A percentile compares a stretch with the other conserved stretches of the same genome.
phyloP scores from a whole-genome alignment of 2,113 vertebrate species.

The Phycodurus eques region DNA sequence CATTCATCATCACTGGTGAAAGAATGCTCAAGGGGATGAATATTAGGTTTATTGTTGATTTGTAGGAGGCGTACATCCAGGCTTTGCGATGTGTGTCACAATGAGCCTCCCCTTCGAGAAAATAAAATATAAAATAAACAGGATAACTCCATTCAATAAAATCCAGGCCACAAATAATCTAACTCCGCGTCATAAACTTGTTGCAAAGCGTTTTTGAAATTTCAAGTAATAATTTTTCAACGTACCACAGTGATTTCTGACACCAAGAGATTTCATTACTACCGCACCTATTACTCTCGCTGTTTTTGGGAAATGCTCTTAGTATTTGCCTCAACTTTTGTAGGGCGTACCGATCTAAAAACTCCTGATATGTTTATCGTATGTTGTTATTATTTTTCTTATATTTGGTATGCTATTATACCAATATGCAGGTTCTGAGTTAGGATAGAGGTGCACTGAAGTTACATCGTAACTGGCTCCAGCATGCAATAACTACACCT shows the following conservation, averaged over 20 bases:
- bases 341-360: not conserved
- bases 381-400: not conserved
- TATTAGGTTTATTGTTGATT: conserved; percentile 4
- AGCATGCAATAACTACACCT: not conserved
- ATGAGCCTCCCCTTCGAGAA: not conserved
- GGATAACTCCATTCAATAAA: not conserved
- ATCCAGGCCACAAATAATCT: not conserved
- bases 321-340: no score
- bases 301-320: not conserved
- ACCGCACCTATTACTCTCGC: no score
- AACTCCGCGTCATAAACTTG: not conserved
- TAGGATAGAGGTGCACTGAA: not conserved
- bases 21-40: conserved; percentile 3
- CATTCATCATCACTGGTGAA: conserved; percentile 8
- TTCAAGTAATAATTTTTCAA: not conserved
- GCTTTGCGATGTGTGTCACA: not conserved
- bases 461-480: not conserved
- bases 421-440: not conserved
- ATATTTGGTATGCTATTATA: not conserved
- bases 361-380: not conserved
- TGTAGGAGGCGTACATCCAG: not conserved
- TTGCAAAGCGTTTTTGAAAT: not conserved
- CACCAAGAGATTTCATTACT: no score
- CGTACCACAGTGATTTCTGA: not conserved
- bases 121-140: not conserved